These are phyloP conservation scores for Dasypolia templi DNA, from an alignment of 2,888 invertebrate genomes.

Conservation along the genomic window DNA sequence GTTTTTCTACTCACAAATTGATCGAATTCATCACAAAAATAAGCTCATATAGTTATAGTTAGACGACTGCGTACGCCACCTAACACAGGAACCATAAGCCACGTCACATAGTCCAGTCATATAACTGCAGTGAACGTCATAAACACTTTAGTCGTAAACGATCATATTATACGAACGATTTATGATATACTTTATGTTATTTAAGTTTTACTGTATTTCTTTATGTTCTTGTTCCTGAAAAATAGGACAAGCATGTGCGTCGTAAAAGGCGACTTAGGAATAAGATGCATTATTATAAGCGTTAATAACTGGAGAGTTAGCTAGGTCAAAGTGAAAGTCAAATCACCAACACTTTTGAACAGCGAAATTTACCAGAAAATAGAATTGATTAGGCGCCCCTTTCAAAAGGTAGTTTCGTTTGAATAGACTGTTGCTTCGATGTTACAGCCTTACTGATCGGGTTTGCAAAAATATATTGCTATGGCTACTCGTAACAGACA, in stretches of 20 bases:
- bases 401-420: too few species aligned
- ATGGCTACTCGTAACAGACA: too few species aligned
- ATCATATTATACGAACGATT: constrained; percentile 23
- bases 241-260: neutral
- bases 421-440: neutral
- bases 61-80: neutral
- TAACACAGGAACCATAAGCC: constrained; percentile 4
- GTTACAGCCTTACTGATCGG: neutral
- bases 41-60: too few species aligned
- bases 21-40: neutral
- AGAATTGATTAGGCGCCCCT: too few species aligned
- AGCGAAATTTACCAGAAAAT: too few species aligned
- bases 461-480: neutral
- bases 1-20: neutral
- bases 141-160: constrained; percentile 35
- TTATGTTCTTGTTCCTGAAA: constrained; percentile 13
- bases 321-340: too few species aligned
- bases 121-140: constrained; percentile 35
- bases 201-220: constrained; percentile 3
- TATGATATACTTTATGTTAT: constrained; percentile 20
- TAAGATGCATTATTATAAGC: neutral
- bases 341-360: too few species aligned
- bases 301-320: too few species aligned
- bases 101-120: neutral
- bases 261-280: neutral